Evolutionary conservation across 2,113 vertebrate species (phyloP).

Genomic region (Microtus oregoni): DNA sequence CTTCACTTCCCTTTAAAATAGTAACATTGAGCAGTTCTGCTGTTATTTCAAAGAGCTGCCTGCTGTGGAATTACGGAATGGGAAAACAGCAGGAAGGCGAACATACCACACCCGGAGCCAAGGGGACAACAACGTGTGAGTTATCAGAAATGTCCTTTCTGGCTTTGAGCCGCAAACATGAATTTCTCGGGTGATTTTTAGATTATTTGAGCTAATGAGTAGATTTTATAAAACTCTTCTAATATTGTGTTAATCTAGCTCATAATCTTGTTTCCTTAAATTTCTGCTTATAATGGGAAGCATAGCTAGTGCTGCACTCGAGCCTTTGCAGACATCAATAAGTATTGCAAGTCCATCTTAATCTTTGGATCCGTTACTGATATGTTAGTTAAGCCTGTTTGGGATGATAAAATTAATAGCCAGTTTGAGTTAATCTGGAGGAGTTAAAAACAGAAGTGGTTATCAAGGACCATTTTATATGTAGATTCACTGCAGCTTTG

Average conservation of each 20-base stretch:
- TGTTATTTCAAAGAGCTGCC: conserved; percentile 99
- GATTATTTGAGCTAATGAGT: neutral
- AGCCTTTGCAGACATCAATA: neutral
- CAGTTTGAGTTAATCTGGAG: conserved; percentile 29
- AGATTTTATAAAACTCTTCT: neutral
- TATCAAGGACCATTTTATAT: neutral
- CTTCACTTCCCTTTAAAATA: conserved; percentile 81
- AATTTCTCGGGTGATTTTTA: neutral
- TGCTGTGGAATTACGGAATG: conserved; percentile 96
- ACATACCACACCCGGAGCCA: conserved; percentile 99
- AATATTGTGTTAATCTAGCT: conserved; percentile 3
- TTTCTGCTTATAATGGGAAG: conserved; percentile 34
- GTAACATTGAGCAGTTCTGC: conserved; percentile 98
- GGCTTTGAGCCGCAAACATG: conserved; percentile 18
- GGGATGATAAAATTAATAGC: conserved; percentile 28
- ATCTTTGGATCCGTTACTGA: neutral
- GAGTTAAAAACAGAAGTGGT: conserved; percentile 5
- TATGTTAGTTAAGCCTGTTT: neutral
- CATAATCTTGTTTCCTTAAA: neutral
- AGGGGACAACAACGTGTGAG: conserved; percentile 98
- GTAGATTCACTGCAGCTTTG: neutral
- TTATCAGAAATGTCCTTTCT: conserved; percentile 57
- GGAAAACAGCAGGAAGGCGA: conserved; percentile 96
- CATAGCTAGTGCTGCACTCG: neutral
- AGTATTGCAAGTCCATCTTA: neutral